Evolutionary conservation across 1,140 invertebrate genomes (phyloP).

Genomic region (Zaprionus ornatus): DNA sequence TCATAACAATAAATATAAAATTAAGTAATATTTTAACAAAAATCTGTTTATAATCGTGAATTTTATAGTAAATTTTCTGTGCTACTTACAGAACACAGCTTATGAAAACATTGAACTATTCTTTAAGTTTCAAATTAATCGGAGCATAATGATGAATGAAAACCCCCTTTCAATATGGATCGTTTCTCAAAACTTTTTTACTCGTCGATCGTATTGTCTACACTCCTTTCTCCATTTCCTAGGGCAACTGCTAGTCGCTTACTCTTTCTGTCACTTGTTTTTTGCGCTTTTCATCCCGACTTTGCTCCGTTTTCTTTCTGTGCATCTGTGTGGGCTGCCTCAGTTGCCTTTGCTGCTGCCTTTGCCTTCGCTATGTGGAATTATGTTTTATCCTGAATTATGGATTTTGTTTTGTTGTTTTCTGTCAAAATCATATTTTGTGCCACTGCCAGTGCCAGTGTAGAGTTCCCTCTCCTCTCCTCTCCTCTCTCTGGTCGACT

Average conservation of each 20-base stretch:
- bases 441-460: conserved; percentile 37
- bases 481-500: conserved; percentile 51
- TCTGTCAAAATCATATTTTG: conserved; percentile 84
- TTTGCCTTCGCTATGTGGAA: conserved; percentile 66
- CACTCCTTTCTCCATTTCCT: background rate
- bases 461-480: background rate
- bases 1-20: background rate
- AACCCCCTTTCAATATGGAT: rapidly evolving
- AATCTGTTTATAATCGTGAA: background rate
- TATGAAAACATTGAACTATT: background rate
- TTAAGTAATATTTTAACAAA: background rate
- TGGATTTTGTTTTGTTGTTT: conserved; percentile 84
- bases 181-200: background rate
- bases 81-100: background rate
- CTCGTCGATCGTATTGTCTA: background rate
- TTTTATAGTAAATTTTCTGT: too few species aligned
- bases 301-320: conserved; percentile 58
- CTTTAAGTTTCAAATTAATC: background rate
- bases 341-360: background rate
- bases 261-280: conserved; percentile 36
- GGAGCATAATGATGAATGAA: background rate
- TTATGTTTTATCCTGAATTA: conserved; percentile 84
- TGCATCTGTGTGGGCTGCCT: conserved; percentile 65
- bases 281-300: conserved; percentile 47
- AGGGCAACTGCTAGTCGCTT: background rate